phyloP scores from a whole-genome alignment of 2,797 vertebrate species.

The Centroberyx gerrardi region DNA sequence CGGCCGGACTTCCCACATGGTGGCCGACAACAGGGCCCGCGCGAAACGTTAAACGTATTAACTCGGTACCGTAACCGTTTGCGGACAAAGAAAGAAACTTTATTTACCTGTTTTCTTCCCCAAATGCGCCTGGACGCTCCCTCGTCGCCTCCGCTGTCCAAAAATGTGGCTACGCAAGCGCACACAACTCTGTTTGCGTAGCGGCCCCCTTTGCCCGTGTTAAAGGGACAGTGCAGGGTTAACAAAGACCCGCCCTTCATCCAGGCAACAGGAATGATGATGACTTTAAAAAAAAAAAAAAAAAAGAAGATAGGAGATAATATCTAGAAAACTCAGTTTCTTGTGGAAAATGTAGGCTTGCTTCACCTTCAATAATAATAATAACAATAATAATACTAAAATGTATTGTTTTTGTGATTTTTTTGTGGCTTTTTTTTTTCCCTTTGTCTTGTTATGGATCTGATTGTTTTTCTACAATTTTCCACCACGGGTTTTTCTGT shows the following conservation, averaged over 20 bases:
- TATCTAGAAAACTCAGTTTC: no score
- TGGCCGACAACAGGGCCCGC: not conserved
- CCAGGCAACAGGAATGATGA: not conserved
- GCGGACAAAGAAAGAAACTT: not conserved
- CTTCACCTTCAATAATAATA: no score
- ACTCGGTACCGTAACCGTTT: accelerated
- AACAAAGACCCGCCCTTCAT: not conserved
- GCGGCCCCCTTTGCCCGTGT: not conserved
- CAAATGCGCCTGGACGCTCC: constrained; percentile 34
- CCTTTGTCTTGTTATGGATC: no score
- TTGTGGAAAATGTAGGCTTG: no score
- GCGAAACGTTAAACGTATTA: accelerated
- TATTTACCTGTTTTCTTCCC: constrained; percentile 64
- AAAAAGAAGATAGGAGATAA: no score
- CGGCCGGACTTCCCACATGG: not conserved
- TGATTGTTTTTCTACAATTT: no score
- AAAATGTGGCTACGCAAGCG: constrained; percentile 34
- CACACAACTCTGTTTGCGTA: constrained; percentile 41
- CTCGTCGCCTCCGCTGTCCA: constrained; percentile 17
- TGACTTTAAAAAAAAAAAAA: not conserved
- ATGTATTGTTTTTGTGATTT: no score
- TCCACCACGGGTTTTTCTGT: no score
- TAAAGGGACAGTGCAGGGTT: constrained; percentile 66
- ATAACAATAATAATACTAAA: no score
- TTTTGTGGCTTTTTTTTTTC: no score